Evolutionary conservation across 2,113 vertebrate species (phyloP).

Genomic region (Pachycephala philippinensis): DNA sequence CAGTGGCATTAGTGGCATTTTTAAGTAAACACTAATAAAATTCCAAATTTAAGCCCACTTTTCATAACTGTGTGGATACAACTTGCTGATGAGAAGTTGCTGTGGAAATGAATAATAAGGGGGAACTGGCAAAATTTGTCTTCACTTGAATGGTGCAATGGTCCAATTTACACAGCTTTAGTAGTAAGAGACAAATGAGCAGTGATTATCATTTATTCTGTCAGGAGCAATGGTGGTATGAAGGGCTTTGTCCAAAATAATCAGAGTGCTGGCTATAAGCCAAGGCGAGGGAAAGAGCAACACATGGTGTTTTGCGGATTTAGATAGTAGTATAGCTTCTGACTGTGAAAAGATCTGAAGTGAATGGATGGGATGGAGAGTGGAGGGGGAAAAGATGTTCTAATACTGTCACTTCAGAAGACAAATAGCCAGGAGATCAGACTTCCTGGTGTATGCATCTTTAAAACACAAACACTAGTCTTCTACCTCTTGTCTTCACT

Average conservation of each 20-base stretch:
- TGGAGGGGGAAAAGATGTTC: neutral
- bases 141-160: neutral
- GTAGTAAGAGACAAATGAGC: neutral
- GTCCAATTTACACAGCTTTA: slow-evolving; percentile 26
- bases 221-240: neutral
- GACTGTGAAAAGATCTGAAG: neutral
- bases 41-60: neutral
- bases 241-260: slow-evolving; percentile 36
- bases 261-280: neutral
- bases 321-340: neutral
- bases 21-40: slow-evolving; percentile 14
- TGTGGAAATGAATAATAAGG: slow-evolving; percentile 15
- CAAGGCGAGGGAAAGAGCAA: neutral
- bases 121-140: slow-evolving; percentile 13
- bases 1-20: neutral
- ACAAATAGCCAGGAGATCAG: neutral
- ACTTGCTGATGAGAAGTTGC: neutral
- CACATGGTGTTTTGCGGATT: neutral
- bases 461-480: neutral
- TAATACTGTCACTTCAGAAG: neutral
- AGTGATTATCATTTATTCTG: slow-evolving; percentile 35
- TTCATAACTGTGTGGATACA: neutral
- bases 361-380: neutral
- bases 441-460: neutral
- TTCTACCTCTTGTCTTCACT: neutral